These are phyloP conservation scores for Podiceps cristatus DNA, from an alignment of 2,113 vertebrate species.

Conservation along the genomic window DNA sequence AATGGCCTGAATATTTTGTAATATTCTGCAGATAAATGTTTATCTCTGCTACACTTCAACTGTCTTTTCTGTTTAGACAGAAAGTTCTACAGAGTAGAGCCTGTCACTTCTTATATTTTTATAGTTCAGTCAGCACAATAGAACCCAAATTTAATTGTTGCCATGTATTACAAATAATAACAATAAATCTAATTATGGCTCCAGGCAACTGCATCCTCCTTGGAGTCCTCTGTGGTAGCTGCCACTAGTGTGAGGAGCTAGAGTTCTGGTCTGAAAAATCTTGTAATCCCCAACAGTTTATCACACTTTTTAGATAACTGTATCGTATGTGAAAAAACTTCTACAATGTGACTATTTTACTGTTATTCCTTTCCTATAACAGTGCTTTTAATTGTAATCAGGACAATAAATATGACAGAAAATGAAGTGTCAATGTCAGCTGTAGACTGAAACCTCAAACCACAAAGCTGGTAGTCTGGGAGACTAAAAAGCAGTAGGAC, in stretches of 20 bases:
- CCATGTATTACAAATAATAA: neutral
- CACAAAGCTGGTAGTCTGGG: slow-evolving; percentile 21
- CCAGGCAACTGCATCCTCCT: neutral
- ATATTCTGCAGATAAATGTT: neutral
- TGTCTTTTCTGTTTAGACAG: neutral
- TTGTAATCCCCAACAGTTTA: neutral
- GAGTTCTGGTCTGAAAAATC: neutral
- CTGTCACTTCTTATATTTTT: neutral
- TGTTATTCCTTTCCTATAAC: slow-evolving; percentile 9
- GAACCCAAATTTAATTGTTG: neutral
- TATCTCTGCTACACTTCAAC: neutral
- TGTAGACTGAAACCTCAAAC: slow-evolving; percentile 64
- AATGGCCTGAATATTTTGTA: neutral
- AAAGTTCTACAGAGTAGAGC: neutral
- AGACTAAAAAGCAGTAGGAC: slow-evolving; percentile 40
- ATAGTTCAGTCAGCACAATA: neutral
- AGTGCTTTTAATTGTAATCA: slow-evolving; percentile 60
- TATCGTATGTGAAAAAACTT: neutral
- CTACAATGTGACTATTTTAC: neutral
- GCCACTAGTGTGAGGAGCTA: neutral
- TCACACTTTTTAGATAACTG: neutral
- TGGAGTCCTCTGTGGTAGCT: neutral
- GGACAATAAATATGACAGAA: slow-evolving; percentile 50
- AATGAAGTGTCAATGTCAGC: slow-evolving; percentile 30
- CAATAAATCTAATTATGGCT: neutral